Evolutionary conservation across 2,113 vertebrate species (phyloP).

Genomic region (Coptodon rendalli): DNA sequence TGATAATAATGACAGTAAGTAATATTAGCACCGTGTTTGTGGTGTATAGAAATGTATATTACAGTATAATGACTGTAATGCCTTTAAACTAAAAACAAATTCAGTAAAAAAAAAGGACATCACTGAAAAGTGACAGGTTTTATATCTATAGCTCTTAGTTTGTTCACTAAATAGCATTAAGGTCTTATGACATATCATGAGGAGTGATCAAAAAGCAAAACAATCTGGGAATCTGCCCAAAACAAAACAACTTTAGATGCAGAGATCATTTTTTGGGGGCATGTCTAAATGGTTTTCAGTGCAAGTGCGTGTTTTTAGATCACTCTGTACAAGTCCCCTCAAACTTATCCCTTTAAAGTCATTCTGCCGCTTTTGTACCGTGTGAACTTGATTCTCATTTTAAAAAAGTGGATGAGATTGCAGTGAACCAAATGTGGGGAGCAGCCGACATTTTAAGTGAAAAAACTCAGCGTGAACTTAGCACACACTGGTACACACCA

Average conservation of each 20-base stretch:
- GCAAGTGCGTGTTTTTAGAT: neutral
- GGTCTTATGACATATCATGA: neutral
- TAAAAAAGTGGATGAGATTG: neutral
- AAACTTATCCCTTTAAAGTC: neutral
- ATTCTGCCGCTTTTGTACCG: neutral
- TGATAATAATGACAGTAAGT: slow-evolving; percentile 29
- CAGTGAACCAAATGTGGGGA: neutral
- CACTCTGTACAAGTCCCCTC: neutral
- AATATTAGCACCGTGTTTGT: neutral
- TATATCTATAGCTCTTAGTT: neutral
- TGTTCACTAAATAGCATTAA: neutral
- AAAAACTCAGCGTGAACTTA: neutral
- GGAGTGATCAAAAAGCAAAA: neutral
- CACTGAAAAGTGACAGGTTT: neutral
- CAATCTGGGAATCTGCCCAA: too few relatives aligned
- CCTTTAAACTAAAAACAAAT: neutral
- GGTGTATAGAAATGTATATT: neutral
- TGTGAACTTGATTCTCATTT: neutral
- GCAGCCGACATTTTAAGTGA: neutral
- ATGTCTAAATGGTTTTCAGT: neutral
- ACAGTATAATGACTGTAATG: neutral
- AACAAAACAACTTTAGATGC: neutral
- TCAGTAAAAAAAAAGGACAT: neutral
- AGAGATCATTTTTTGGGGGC: neutral
- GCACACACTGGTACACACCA: neutral